A percentile compares a stretch with the other conserved stretches of the same genome.
Evolutionary conservation across 2,113 vertebrate species (phyloP).

Genomic region (Nannobrachium achirus): DNA sequence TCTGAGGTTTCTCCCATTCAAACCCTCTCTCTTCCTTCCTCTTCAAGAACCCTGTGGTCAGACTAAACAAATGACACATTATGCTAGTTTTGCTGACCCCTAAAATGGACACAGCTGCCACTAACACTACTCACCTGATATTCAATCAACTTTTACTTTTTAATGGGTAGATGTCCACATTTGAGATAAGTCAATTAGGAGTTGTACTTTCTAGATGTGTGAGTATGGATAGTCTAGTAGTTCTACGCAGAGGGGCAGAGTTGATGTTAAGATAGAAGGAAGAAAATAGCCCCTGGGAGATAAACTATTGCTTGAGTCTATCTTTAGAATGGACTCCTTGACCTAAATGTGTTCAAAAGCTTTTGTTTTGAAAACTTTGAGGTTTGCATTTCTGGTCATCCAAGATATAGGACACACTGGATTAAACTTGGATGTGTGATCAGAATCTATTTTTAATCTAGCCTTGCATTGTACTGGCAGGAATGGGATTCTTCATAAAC

Average conservation of each 20-base stretch:
- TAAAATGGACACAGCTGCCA: constrained; percentile 56
- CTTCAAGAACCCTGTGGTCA: constrained; percentile 31
- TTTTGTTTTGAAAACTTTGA: no score
- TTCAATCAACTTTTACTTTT: constrained; percentile 45
- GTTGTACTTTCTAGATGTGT: constrained; percentile 22
- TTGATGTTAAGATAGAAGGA: not conserved
- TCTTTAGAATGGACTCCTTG: not conserved
- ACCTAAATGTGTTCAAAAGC: not conserved
- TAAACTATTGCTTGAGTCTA: not conserved
- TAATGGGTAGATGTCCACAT: constrained; percentile 29
- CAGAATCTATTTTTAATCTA: no score
- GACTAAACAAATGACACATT: constrained; percentile 66
- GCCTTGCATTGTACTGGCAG: no score
- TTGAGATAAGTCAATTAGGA: constrained; percentile 41
- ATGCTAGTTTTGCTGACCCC: constrained; percentile 52
- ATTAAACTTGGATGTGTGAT: not conserved
- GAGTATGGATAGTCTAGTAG: not conserved
- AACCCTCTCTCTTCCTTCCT: constrained; percentile 10
- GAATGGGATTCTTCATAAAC: no score
- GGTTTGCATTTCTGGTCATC: no score
- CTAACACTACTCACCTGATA: constrained; percentile 70
- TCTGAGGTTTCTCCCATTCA: not conserved
- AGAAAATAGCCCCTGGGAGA: not conserved
- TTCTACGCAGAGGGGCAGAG: not conserved
- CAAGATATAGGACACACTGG: no score